These are phyloP conservation scores for Hyles vespertilio DNA, from an alignment of 1,140 invertebrate species.

Conservation along the genomic window DNA sequence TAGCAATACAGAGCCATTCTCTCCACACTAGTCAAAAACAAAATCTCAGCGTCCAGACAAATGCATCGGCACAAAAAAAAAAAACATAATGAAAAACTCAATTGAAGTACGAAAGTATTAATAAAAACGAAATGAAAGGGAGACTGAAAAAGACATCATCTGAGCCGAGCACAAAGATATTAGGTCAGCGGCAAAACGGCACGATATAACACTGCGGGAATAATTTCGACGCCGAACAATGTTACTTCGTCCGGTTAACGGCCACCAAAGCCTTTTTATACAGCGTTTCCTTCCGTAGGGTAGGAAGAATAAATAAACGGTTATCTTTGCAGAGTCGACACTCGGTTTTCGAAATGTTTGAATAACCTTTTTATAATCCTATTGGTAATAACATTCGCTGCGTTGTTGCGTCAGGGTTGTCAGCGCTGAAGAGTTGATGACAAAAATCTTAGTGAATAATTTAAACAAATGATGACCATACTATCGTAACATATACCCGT, in stretches of 20 bases:
- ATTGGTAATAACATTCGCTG: too few species aligned
- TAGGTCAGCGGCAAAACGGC: constrained; percentile 37
- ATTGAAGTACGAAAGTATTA: constrained; percentile 17
- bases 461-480: too few species aligned
- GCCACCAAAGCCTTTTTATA: constrained; percentile 38
- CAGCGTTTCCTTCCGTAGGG: constrained; percentile 1
- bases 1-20: too few species aligned
- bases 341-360: too few species aligned
- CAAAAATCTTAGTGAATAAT: too few species aligned
- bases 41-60: too few species aligned
- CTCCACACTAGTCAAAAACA: too few species aligned
- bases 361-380: too few species aligned
- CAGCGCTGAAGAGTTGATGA: too few species aligned
- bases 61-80: neutral
- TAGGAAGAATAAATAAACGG: constrained; percentile 3
- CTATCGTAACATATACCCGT: too few species aligned
- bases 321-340: neutral
- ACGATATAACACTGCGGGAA: constrained; percentile 32
- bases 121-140: constrained; percentile 13
- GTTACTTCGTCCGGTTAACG: constrained; percentile 35
- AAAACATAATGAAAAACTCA: neutral
- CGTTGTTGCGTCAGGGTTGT: too few species aligned
- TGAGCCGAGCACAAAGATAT: constrained; percentile 21
- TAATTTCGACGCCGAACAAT: constrained; percentile 40
- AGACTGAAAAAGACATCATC: constrained; percentile 18